phyloP scores from a whole-genome alignment of 2,113 vertebrate species.

The Pollachius pollachius region DNA sequence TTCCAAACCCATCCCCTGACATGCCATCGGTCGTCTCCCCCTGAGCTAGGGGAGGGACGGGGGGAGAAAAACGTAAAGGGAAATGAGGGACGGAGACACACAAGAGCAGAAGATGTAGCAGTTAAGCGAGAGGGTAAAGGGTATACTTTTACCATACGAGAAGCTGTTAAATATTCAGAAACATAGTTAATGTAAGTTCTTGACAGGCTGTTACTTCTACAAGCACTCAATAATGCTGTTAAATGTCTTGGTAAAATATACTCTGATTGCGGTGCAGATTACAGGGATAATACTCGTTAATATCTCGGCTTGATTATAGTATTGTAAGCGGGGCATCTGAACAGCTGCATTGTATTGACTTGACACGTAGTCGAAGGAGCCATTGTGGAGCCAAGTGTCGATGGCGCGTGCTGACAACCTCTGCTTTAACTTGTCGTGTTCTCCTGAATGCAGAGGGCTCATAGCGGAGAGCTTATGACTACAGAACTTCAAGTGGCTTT shows the following conservation, averaged over 20 bases:
- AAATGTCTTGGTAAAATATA: neutral
- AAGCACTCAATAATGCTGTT: neutral
- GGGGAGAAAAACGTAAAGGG: conserved; percentile 5
- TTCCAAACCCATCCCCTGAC: conserved; percentile 50
- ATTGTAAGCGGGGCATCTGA: neutral
- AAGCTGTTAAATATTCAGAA: conserved; percentile 28
- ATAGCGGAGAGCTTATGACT: no score
- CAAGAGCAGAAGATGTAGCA: neutral
- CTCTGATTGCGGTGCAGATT: conserved; percentile 25
- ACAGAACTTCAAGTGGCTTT: no score
- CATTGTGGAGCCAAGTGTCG: neutral
- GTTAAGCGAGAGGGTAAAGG: conserved; percentile 23
- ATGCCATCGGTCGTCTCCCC: conserved; percentile 48
- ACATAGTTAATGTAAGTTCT: conserved; percentile 35
- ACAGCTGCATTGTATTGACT: conserved; percentile 9
- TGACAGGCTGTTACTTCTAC: conserved; percentile 16
- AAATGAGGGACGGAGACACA: conserved; percentile 8
- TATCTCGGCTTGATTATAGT: conserved; percentile 42
- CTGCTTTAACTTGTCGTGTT: no score
- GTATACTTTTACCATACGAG: conserved; percentile 21
- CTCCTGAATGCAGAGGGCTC: no score
- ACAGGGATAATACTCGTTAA: conserved; percentile 38
- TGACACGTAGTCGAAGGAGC: no score
- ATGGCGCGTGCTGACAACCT: neutral
- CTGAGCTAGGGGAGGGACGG: conserved; percentile 19